Evolutionary conservation across 1,140 invertebrate species (phyloP), one percentile per base, ranked within the genome.

Genomic region (Drosophila aff.): DNA sequence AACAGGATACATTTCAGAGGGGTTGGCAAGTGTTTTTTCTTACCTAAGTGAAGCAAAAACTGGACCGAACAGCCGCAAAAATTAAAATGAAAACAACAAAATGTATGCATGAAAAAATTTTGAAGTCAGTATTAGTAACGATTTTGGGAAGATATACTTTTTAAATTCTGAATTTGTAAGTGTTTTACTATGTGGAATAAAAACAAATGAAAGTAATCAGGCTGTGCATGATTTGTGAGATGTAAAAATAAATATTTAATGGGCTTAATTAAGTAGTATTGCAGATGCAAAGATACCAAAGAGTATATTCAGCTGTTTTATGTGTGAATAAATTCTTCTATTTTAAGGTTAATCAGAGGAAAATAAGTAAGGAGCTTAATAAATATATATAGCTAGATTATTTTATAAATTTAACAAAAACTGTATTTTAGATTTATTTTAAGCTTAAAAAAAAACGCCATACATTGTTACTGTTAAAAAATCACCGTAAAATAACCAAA

Each of bases 1-100:
- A 66, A 52, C n/a, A 65, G 18, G 16, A 23, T 26, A 15, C 28
- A 11, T 23, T 26, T 3, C 16, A 28, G 47, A 28, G 47, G 15
- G 28, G 18, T 52, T 67, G 49, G 46, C 63, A 67, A 69, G 46
- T 52, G 66, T 43, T 69, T 67, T 69, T 50, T 68, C 13, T 21
- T 66, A 46, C 58, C 64, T 63, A 63, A 66, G 41, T 10, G 2
- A 26, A 13, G 15, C 38, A 41, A 28, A 44, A 23, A 7, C 15
- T 7, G 2, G 2, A 26, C 53, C 23, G 23, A 63, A 28, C 16
- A 18, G 33, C 18, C 16, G 23, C 23, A 23, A 23, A 23, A 3
- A 23, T 23, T 23, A 23, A 23, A 23, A 23, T 23, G 7, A 18
- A 40, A 61, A 31, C 18, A 21, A 41, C 16, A 15, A 58, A 40